Evolutionary conservation across 2,113 vertebrate species (phyloP).

Genomic region (Baryphthengus martii): DNA sequence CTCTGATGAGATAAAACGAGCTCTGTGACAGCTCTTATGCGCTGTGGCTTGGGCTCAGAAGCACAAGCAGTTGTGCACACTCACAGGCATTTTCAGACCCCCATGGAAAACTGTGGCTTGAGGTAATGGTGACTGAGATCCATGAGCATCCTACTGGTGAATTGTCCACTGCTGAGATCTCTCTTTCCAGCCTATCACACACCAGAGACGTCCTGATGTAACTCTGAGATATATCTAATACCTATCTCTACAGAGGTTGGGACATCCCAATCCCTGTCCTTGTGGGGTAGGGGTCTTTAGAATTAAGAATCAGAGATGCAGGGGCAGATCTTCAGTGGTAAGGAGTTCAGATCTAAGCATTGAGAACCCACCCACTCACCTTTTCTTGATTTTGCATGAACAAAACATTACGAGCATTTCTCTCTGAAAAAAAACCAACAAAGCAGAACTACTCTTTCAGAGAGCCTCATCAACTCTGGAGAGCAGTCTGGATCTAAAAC

Average conservation of each 20-base stretch:
- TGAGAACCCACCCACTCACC: neutral
- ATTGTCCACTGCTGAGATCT: neutral
- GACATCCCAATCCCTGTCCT: neutral
- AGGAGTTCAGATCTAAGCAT: neutral
- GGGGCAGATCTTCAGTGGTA: neutral
- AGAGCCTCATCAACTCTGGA: neutral
- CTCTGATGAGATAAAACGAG: neutral
- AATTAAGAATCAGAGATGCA: neutral
- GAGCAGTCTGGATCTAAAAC: neutral
- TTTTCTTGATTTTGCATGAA: neutral
- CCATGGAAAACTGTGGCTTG: neutral
- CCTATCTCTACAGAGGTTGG: neutral
- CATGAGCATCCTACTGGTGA: neutral
- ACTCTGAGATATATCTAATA: neutral
- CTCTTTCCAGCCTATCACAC: accelerated
- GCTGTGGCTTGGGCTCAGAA: neutral
- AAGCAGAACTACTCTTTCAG: neutral
- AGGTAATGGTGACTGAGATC: neutral
- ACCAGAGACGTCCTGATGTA: neutral
- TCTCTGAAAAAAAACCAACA: neutral
- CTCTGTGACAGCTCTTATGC: neutral
- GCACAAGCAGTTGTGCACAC: neutral
- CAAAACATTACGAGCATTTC: neutral
- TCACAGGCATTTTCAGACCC: neutral
- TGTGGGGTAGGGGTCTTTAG: neutral